Evolutionary conservation across 2,113 vertebrate species (phyloP).

Genomic region (Connochaetes taurinus): DNA sequence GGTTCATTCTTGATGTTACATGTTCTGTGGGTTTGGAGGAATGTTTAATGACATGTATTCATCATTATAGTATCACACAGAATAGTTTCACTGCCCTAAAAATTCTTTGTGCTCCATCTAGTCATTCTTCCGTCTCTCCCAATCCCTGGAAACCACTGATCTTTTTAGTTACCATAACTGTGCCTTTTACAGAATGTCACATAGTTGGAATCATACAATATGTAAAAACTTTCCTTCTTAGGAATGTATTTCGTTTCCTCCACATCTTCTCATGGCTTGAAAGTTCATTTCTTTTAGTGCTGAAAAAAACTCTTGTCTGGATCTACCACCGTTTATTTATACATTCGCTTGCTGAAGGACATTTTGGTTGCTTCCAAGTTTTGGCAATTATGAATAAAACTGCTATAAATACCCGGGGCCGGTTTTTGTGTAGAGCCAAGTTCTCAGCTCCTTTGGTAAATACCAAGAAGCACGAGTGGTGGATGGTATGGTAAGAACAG

Average conservation of each 20-base stretch:
- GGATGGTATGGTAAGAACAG: neutral
- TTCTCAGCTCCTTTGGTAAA: neutral
- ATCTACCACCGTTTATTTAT: neutral
- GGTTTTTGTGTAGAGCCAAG: neutral
- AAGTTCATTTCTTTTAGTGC: neutral
- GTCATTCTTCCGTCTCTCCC: neutral
- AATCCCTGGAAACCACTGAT: neutral
- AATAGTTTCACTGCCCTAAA: neutral
- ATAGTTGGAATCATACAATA: neutral
- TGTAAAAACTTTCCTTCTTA: neutral
- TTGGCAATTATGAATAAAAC: neutral
- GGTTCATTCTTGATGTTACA: neutral
- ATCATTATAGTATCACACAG: neutral
- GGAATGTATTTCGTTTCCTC: neutral
- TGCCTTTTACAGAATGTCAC: neutral
- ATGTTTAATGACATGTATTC: neutral
- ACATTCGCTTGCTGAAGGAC: neutral
- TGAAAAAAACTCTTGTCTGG: neutral
- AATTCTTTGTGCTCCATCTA: neutral
- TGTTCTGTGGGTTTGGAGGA: neutral
- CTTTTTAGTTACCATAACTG: neutral
- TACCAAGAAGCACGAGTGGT: neutral
- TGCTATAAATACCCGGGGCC: neutral
- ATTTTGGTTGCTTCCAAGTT: neutral
- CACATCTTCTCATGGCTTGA: neutral